Base-by-base conservation (phyloP, 1,140 invertebrate species). In the Drosophila lini region DNA sequence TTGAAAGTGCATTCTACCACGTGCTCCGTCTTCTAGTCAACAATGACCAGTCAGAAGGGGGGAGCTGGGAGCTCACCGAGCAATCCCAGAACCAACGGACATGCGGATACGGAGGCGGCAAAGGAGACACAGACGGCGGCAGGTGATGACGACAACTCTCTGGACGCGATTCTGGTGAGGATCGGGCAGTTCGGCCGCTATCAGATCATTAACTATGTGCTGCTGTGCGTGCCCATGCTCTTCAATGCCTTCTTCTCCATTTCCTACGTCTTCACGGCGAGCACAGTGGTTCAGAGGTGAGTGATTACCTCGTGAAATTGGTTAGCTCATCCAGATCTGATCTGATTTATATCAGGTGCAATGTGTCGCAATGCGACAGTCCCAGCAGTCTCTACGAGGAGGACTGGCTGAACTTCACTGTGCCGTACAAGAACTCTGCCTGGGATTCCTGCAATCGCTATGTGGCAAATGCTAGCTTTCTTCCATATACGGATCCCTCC, bases 351-450 rank as follows among this genome's bases (percentile, higher is more conserved):
- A 22, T 68, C 40, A 96, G 95, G 91, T 96, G 95, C 80, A 88
- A 93, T 19, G 93, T 96, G 38, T 93, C 94, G 1, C 94, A 95
- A 88, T 96, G 95, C 78, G 95, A 94, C 36, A 74, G 70, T 48
- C 73, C 76, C 11, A 71, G 71, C 19, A 76, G 91, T 10, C 76
- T 78, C 9, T 95, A 94, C 71, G 60, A 93, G 8, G 93, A 93
- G 7, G 13, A 75, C 0, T 96, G 95, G 95, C 65, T 95, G 3
- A 47, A 88, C 8, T 93, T 94, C 73, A 93, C 94, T 0, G 91
- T 91, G 31, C 95, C 95, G 0, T 85, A 81, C 15, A 83, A 85
- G 16, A 81, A 91, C 36, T 79, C 73, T 11, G 81, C 85, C 6
- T 94, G 93, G 59, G 93, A 93, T 6, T 92, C 92, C 57, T 95